Base-by-base conservation (phyloP, 2,113 vertebrate species). In the Numida meleagris region DNA sequence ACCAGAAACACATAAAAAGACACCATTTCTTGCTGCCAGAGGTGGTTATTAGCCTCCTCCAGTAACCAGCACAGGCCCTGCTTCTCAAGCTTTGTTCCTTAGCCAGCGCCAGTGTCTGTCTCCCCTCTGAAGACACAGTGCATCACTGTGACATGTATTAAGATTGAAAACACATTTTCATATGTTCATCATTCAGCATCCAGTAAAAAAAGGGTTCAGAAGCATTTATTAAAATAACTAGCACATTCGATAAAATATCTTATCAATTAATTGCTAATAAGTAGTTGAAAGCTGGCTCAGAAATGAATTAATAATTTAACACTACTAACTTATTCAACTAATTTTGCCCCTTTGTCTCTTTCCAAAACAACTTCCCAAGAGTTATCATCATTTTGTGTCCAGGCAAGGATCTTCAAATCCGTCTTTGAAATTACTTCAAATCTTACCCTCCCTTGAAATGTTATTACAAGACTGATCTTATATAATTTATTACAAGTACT, bases 261-360 rank as follows among this genome's bases (percentile, higher is more conserved):
- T 67, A 88, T 77, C 82, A 86, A 91, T 82, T 91, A 91, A 76
- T 86, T 76, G 36, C 59, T 94, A 88, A 66, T 74, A 93, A 86
- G 59, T 31, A 48, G n/a, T 34, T 71, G 88, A 77, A 83, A 90
- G 79, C 72, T 93, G 85, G 34, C 72, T 88, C 79, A 89, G 50
- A 94, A 59, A 2, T 34, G 24, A 86, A 70, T 91, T 86, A 89
- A 88, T 94, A 91, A 91, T 93, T 94, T 73, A 95, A 55, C n/a
- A 67, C 55, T 91, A 77, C 85, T 91, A 74, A 71, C 23, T 93
- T 88, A 89, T 50, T 89, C 65, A 82, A 80, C 70, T 8, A 53
- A 88, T 79, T 88, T 42, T 57, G 33, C 25, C 40, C 80, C 50
- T 89, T 45, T 42, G 40, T 25, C 48, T 86, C 95, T 71, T 80